Percentiles rank a stretch among this genome's conserved stretches.
Evolutionary conservation across 2,888 invertebrate genomes (phyloP).

Genomic region (Heteromyza rotundicornis): DNA sequence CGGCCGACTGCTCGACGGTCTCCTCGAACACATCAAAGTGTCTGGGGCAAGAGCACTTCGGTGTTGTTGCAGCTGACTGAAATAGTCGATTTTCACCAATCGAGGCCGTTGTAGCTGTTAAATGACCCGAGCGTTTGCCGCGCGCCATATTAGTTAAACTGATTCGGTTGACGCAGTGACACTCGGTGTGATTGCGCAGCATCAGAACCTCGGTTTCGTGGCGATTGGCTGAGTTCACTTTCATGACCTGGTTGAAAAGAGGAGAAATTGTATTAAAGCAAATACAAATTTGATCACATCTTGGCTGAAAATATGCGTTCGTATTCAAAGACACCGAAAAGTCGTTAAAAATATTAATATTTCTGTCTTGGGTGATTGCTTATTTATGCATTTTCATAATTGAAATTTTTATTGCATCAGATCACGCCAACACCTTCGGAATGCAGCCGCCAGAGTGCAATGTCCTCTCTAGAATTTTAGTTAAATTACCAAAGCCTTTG

Average conservation of each 20-base stretch:
- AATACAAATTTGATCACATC: no score
- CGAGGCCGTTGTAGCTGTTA: constrained; percentile 12
- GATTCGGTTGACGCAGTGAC: constrained; percentile 49
- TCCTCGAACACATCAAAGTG: constrained; percentile 61
- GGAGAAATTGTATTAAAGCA: no score
- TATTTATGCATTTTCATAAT: no score
- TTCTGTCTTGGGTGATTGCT: no score
- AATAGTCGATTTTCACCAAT: background rate
- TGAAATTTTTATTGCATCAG: no score
- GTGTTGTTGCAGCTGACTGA: background rate
- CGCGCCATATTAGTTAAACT: constrained; percentile 25
- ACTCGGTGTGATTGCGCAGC: constrained; percentile 58
- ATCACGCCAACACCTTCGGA: no score
- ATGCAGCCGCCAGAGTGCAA: no score
- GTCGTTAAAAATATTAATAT: no score
- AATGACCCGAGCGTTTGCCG: constrained; percentile 28
- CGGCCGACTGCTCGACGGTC: constrained; percentile 22
- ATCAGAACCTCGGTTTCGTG: constrained; percentile 32
- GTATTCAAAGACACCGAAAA: no score
- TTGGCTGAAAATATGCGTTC: no score
- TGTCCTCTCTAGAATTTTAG: no score
- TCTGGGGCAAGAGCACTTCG: constrained; percentile 43
- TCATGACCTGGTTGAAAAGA: constrained; percentile 18
- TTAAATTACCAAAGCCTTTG: no score
- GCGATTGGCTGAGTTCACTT: constrained; percentile 11